Conservation (phyloP, 2,113 vertebrate species). For the Ciconia maguari region DNA sequence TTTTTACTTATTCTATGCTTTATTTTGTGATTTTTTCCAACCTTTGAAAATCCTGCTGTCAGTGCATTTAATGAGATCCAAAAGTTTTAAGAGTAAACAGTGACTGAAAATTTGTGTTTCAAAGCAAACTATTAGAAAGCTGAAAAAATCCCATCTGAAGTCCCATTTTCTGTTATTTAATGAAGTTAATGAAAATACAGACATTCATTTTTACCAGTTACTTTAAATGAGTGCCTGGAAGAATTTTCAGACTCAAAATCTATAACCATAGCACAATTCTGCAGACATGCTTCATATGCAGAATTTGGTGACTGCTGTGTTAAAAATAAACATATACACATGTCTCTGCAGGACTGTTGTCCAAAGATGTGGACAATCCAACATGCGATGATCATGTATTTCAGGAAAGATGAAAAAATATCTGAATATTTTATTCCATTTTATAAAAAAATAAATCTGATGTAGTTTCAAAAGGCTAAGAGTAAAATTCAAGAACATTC, state of each 20-base stretch:
- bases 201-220: background rate
- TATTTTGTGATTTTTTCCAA: background rate
- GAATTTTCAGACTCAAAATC: background rate
- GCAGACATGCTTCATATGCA: background rate
- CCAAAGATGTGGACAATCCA: background rate
- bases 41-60: background rate
- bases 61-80: background rate
- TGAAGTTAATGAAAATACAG: background rate
- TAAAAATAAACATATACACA: fast-evolving
- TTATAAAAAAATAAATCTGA: background rate
- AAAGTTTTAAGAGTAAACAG: background rate
- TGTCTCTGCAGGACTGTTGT: background rate
- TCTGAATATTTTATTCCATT: background rate
- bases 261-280: background rate
- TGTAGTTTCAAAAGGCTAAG: background rate
- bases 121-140: background rate
- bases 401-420: background rate
- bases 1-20: too few relatives aligned
- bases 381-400: fast-evolving
- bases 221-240: background rate
- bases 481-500: background rate
- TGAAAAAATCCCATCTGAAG: fast-evolving
- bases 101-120: background rate
- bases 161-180: background rate
- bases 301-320: background rate